Evolutionary conservation across 2,113 vertebrate species (phyloP).

Genomic region (Benitochromis conjunctus): DNA sequence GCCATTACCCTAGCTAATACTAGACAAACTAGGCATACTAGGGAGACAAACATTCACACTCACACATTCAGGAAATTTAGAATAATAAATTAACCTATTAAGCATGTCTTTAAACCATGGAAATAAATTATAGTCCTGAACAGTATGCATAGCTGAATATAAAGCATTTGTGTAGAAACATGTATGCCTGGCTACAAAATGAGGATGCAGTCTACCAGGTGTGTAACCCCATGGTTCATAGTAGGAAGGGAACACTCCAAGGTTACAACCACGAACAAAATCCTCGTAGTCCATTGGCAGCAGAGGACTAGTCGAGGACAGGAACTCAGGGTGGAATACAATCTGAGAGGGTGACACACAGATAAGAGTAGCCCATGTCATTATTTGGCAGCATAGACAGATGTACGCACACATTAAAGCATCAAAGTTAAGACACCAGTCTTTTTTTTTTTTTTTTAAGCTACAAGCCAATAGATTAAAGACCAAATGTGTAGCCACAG

Average conservation of each 20-base stretch:
- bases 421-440: background rate
- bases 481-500: background rate
- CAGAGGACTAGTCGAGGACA: slow-evolving; percentile 94
- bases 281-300: slow-evolving; percentile 97
- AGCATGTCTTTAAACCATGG: background rate
- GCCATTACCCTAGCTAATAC: background rate
- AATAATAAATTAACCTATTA: background rate
- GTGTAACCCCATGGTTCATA: slow-evolving; percentile 99
- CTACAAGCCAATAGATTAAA: background rate
- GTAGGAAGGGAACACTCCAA: slow-evolving; percentile 97
- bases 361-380: background rate
- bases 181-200: background rate
- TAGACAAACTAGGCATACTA: background rate
- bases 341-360: slow-evolving; percentile 69
- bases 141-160: background rate
- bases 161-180: background rate
- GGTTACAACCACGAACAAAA: slow-evolving; percentile 94
- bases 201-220: slow-evolving; percentile 75
- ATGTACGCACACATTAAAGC: background rate
- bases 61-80: background rate
- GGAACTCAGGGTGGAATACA: slow-evolving; percentile 93
- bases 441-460: background rate
- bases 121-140: background rate
- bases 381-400: background rate
- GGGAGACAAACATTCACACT: background rate